Evolutionary conservation across 2,888 invertebrate species (phyloP).

Genomic region (Sphaeridia pumilis): DNA sequence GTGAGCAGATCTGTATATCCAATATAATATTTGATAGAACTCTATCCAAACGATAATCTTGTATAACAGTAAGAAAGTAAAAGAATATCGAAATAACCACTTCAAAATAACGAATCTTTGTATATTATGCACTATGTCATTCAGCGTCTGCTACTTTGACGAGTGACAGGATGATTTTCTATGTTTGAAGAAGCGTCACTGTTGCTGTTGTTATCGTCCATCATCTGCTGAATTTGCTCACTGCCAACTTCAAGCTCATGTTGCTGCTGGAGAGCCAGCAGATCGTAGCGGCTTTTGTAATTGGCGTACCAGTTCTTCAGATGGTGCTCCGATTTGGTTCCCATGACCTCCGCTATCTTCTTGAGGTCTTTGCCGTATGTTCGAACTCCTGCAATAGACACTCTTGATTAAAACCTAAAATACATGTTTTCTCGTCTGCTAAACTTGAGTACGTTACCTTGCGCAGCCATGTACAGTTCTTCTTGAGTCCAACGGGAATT

Average conservation of each 20-base stretch:
- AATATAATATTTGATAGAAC: no score
- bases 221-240: conserved; percentile 8
- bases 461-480: conserved; percentile 78
- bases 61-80: no score
- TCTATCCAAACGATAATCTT: no score
- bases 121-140: no score
- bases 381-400: conserved; percentile 46
- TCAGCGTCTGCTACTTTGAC: no score
- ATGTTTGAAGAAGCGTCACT: not conserved
- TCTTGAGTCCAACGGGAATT: conserved; percentile 87
- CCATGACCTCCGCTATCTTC: conserved; percentile 87
- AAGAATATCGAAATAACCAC: no score
- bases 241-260: conserved; percentile 55
- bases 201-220: conserved; percentile 8
- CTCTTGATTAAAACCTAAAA: no score
- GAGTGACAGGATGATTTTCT: no score
- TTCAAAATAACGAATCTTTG: no score
- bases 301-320: conserved; percentile 83
- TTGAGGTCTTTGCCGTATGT: conserved; percentile 67
- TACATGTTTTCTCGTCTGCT: no score
- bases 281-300: conserved; percentile 75
- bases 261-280: conserved; percentile 74
- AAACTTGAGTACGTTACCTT: conserved; percentile 53
- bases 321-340: conserved; percentile 89
- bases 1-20: no score